Conservation (phyloP, 2,797 vertebrate genomes). For the Amblyraja radiata region DNA sequence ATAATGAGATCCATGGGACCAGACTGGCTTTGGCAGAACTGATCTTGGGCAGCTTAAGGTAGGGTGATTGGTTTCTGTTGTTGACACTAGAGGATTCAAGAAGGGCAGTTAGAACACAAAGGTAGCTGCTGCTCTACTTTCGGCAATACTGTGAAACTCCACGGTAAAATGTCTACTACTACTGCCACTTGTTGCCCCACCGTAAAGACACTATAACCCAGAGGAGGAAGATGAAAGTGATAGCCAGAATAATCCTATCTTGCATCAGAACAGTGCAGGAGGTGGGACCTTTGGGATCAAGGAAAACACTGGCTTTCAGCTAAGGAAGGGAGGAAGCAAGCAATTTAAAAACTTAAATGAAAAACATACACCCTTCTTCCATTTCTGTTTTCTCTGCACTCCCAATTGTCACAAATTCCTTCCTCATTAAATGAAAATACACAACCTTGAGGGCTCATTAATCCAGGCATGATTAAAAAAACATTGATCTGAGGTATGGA, state of each 20-base stretch:
- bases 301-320: neutral
- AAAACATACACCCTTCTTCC: neutral
- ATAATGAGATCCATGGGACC: neutral
- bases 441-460: neutral
- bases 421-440: neutral
- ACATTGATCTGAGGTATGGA: too few species aligned
- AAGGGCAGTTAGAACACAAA: too few species aligned
- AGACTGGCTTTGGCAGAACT: neutral
- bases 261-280: neutral
- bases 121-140: too few species aligned
- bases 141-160: too few species aligned
- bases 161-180: neutral
- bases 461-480: too few species aligned
- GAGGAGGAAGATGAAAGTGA: neutral
- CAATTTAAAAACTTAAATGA: neutral
- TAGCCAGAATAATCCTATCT: neutral
- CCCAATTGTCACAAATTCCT: neutral
- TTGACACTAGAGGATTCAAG: too few species aligned
- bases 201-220: neutral
- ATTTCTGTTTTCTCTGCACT: neutral
- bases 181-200: neutral
- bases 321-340: neutral
- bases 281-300: neutral
- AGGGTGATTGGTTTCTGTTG: too few species aligned
- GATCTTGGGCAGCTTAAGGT: neutral